Base-by-base conservation (phyloP, 2,113 vertebrate genomes). In the Scomber japonicus region DNA sequence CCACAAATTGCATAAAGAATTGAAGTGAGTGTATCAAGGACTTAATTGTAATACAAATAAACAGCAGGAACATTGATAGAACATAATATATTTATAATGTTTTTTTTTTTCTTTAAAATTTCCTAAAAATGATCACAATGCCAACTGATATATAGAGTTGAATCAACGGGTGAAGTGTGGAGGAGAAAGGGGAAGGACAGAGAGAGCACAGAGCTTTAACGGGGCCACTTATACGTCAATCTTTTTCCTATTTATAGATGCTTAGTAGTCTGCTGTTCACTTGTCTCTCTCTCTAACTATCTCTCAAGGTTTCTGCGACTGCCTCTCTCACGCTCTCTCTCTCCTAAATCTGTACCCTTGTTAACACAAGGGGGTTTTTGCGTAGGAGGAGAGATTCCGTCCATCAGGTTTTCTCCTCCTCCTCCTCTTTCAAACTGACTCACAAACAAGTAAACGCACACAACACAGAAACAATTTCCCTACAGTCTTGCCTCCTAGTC, bases 331-430 rank as follows among this genome's bases (percentile, higher is more conserved):
- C 31, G 35, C 73, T 75, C 83, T 51, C 53, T 59, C 53, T 57
- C 75, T 81, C 73, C 75, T 86, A 70, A 80, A 74, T 85, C 69
- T 82, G 19, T 69, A 14, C 82, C 67, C 77, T 77, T 89, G 80
- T 82, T 87, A 87, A 85, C 84, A 82, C 78, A 46, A 73, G 57
- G 46, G 75, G 44, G 21, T 73, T 81, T 78, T 81, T 78, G 79
- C 11, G 74, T 82, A 48, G 77, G 72, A 82, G 55, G 46, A 88
- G 79, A 75, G 75, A 84, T 66, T 86, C 70, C 49, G 30, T 85
- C 75, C 85, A 44, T 85, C 85, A 84, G 75, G 65, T 73, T 84
- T 45, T 78, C 31, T 65, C 40, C 27, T 50, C 17, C 49, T 76
- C 44, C 51, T 72, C 14, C 11, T 66, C 69, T 46, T 61, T 49